Evolutionary conservation across 2,797 vertebrate genomes (phyloP), one percentile per base, ranked within the genome.

Genomic region (Parauchenoglanis punctatus): DNA sequence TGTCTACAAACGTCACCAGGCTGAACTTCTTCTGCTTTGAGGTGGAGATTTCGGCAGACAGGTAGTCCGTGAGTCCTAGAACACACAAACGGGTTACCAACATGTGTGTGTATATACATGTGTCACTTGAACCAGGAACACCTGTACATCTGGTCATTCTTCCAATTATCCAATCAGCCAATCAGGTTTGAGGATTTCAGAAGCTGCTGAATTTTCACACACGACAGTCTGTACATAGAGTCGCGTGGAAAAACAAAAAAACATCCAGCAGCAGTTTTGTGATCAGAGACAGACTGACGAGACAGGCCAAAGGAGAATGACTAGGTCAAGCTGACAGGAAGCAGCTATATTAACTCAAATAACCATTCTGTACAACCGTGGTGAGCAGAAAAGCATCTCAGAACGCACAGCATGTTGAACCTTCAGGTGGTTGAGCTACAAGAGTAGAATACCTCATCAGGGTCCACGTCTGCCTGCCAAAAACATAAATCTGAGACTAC

Each of bases 1-100:
- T 97, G 93, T 97, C 96, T 89, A 96, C 95, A 72, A 96, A 97
- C 0, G 95, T 96, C 91, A 96, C 94, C 91, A 96, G 91, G 88
- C 94, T 96, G 93, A 97, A 97, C 90, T 96, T 96, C 95, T 96
- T 97, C 94, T 96, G 95, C 90, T 96, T 96, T 87, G 96, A 96
- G 89, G 96, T 96, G 89, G 96, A 96, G 91, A 96, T 96, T 92
- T 97, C 96, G 40, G 95, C 94, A 28, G 92, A 90, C 88, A 96
- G 91, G 91, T 97, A 97, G 89, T 96, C 96, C 68, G 90, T 93
- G 28, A 95, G 93, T 89, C 96, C 96, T 96, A 92, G 8, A 91
- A 94, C 23, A 93, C 6, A 94, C 87, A 91, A 90, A 73, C 35
- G 28, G 67, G 54, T 73, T 10, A 72, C 28, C 67, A 58, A 40